Evolutionary conservation across 2,113 vertebrate genomes (phyloP).

Genomic region (Myxocyprinus asiaticus): DNA sequence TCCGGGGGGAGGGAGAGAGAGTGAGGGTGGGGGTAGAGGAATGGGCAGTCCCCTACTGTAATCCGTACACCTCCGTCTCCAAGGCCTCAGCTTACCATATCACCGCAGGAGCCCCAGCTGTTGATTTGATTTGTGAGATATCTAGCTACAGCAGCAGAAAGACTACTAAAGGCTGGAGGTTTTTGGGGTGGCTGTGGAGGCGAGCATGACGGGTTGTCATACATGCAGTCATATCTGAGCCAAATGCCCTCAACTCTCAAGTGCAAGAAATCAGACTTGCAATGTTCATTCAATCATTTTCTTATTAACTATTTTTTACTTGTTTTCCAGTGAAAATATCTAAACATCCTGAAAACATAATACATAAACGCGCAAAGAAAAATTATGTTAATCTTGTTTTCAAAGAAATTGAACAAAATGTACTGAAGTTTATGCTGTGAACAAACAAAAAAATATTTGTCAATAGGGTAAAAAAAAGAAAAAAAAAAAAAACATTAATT

Average conservation of each 20-base stretch:
- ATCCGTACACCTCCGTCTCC: constrained; percentile 74
- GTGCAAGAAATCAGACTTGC: constrained; percentile 22
- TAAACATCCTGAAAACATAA: too few relatives aligned
- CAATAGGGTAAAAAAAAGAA: too few relatives aligned
- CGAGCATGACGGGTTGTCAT: not conserved
- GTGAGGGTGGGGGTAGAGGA: constrained; percentile 50
- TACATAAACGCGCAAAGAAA: too few relatives aligned
- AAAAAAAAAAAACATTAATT: too few relatives aligned
- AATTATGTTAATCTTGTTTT: too few relatives aligned
- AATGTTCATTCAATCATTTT: too few relatives aligned
- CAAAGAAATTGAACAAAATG: too few relatives aligned
- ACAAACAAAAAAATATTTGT: too few relatives aligned
- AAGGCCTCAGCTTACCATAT: constrained; percentile 45
- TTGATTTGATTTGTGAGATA: constrained; percentile 66
- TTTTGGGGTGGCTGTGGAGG: not conserved
- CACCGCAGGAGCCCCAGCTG: constrained; percentile 63
- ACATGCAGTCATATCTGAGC: not conserved
- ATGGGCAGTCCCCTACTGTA: constrained; percentile 66
- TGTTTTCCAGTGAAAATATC: too few relatives aligned
- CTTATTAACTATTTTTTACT: too few relatives aligned
- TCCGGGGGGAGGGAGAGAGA: constrained; percentile 51
- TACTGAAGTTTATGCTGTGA: too few relatives aligned
- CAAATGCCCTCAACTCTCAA: constrained; percentile 5
- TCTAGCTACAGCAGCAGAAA: constrained; percentile 28
- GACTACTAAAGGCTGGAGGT: not conserved